These are phyloP conservation scores for Ophiothrix spiculata DNA, from an alignment of 35 echinoderm and acorn worm genomes.

Conservation along the genomic window DNA sequence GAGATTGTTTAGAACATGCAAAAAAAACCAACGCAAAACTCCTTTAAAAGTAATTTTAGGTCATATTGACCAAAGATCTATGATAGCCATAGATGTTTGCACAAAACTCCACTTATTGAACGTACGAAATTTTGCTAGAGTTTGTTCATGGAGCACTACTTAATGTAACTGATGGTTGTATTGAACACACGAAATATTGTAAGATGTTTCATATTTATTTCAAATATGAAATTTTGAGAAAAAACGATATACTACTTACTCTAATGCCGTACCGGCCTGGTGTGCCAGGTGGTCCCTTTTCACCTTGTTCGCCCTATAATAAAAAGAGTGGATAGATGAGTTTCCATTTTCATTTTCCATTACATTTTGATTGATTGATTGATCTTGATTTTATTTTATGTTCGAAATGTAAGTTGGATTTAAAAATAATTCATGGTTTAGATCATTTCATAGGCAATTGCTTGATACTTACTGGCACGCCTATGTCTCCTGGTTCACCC, in stretches of 20 bases:
- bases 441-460: no score
- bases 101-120: no score
- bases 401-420: background rate
- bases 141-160: no score
- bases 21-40: no score
- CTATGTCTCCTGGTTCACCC: slow-evolving; percentile 1
- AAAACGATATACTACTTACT: background rate
- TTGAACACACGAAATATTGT: background rate
- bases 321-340: background rate
- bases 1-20: no score
- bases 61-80: no score
- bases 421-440: no score
- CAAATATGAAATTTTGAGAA: background rate
- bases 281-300: background rate
- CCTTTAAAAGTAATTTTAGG: no score
- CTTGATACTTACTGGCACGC: slow-evolving; percentile 3
- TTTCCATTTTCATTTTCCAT: background rate
- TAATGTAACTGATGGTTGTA: background rate
- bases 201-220: background rate
- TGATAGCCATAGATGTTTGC: no score
- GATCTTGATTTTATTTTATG: background rate
- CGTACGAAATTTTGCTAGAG: no score
- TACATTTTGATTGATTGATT: background rate
- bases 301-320: slow-evolving; percentile 9
- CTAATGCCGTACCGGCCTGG: background rate